Conservation (phyloP, 2,113 vertebrate genomes). For the Spilogale gracilis region DNA sequence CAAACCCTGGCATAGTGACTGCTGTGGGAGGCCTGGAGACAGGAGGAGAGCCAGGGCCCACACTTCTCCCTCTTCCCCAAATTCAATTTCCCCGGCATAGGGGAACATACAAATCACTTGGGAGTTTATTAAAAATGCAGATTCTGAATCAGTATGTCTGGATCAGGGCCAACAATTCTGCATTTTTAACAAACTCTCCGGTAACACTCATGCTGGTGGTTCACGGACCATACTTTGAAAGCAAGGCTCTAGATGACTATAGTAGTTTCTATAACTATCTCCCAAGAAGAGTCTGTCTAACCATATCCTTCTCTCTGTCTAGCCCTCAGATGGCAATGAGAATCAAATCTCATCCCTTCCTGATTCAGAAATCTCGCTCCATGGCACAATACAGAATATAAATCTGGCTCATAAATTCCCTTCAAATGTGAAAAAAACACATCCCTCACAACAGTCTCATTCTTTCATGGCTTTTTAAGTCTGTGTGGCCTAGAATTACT, state of each 20-base stretch:
- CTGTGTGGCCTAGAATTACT: constrained; percentile 37
- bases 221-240: constrained; percentile 12
- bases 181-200: constrained; percentile 39
- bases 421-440: constrained; percentile 36
- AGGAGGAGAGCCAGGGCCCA: constrained; percentile 48
- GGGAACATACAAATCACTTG: not conserved
- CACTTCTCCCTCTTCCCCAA: constrained; percentile 22
- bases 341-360: constrained; percentile 43
- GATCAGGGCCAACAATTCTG: not conserved
- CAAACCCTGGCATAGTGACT: constrained; percentile 63
- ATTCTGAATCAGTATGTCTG: not conserved
- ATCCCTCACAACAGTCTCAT: constrained; percentile 38
- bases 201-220: not conserved
- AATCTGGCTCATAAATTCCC: constrained; percentile 61
- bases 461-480: constrained; percentile 33
- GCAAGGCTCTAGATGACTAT: not conserved
- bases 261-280: constrained; percentile 44
- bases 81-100: constrained; percentile 20
- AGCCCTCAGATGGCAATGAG: constrained; percentile 56
- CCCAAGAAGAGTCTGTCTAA: constrained; percentile 50
- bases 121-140: constrained; percentile 15
- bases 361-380: constrained; percentile 68
- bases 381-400: constrained; percentile 61
- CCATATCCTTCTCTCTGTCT: constrained; percentile 61
- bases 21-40: constrained; percentile 72